A percentile compares a stretch with the other conserved stretches of the same genome.
Conservation (phyloP, 2,113 vertebrate genomes). For the Ceyx melanurus region DNA sequence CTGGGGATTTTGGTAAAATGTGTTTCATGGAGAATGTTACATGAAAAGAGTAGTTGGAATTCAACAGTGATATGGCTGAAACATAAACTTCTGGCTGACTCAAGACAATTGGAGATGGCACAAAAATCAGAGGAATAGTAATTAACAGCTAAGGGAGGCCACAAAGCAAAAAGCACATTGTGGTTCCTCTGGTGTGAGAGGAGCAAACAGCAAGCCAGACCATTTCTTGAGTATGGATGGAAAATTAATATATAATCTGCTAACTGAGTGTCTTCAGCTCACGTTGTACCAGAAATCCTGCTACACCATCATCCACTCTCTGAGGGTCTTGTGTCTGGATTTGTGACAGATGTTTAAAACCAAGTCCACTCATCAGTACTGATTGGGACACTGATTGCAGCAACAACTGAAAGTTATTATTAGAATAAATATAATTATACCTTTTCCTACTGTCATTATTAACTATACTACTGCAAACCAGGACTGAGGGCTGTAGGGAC, state of each 20-base stretch:
- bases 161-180: rapidly evolving
- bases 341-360: neutral
- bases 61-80: neutral
- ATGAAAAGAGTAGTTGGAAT: neutral
- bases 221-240: neutral
- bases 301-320: neutral
- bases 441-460: neutral
- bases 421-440: neutral
- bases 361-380: neutral
- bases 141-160: neutral
- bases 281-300: neutral
- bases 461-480: neutral
- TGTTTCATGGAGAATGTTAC: neutral
- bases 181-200: neutral
- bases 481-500: neutral
- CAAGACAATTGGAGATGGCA: neutral
- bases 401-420: neutral
- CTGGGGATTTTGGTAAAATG: neutral
- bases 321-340: neutral
- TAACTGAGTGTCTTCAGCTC: neutral
- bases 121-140: neutral
- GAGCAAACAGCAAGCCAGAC: neutral
- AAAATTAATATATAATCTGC: neutral
- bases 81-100: neutral
- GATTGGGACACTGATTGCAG: neutral